Percentiles rank a stretch among this genome's conserved stretches.
Conservation (phyloP, 2,888 invertebrate species). For the Sinentomon sp. region DNA sequence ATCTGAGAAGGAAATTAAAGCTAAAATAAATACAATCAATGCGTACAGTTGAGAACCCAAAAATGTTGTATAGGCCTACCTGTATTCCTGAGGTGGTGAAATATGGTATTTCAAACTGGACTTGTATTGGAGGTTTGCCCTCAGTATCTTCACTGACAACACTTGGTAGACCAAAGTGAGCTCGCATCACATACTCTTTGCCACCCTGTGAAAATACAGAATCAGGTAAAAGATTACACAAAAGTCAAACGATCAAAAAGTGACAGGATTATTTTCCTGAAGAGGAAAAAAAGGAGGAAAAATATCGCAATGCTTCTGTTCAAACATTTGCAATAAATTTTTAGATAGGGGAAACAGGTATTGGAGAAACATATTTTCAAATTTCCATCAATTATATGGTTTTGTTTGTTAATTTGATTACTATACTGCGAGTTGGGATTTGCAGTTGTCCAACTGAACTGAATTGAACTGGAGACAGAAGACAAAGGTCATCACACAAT, state of each 20-base stretch:
- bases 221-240: background rate
- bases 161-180: constrained; percentile 88
- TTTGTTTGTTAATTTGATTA: too few species aligned
- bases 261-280: too few species aligned
- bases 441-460: too few species aligned
- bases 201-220: constrained; percentile 35
- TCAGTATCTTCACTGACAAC: constrained; percentile 80
- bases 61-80: too few species aligned
- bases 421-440: too few species aligned
- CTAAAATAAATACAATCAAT: too few species aligned
- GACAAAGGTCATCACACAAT: too few species aligned
- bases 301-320: background rate
- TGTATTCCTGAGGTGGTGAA: constrained; percentile 97
- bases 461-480: too few species aligned
- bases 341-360: background rate
- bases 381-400: too few species aligned
- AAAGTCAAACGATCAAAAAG: background rate
- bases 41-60: too few species aligned
- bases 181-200: constrained; percentile 91
- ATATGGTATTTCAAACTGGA: constrained; percentile 96
- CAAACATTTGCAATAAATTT: background rate
- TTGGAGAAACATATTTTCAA: too few species aligned
- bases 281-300: background rate
- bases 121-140: constrained; percentile 91
- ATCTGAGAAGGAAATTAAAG: too few species aligned